Conservation (phyloP, 2,113 vertebrate genomes). For the Morphnarchus princeps region DNA sequence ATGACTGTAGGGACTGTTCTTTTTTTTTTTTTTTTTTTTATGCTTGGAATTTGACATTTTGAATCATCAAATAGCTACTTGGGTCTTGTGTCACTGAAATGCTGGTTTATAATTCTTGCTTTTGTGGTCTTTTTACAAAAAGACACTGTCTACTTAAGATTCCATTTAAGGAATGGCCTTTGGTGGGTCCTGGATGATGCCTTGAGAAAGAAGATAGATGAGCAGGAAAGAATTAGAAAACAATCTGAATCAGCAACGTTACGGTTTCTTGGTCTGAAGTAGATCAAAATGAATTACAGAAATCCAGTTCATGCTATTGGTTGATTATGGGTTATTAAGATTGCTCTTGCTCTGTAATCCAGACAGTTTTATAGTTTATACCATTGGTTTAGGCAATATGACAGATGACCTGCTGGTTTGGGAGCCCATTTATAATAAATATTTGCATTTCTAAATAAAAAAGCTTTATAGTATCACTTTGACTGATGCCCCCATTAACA, state of each 20-base stretch:
- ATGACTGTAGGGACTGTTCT: rapidly evolving
- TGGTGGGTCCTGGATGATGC: rapidly evolving
- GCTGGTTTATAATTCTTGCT: background rate
- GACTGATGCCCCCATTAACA: background rate
- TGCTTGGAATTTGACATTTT: background rate
- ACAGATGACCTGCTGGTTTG: background rate
- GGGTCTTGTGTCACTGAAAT: background rate
- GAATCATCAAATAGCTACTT: background rate
- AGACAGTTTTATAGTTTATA: background rate
- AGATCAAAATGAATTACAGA: background rate
- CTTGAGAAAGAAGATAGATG: background rate
- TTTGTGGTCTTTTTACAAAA: background rate
- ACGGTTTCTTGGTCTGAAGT: background rate
- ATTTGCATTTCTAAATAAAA: background rate
- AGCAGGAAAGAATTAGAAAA: background rate
- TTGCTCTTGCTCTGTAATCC: background rate
- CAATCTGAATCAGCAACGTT: background rate
- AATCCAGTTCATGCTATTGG: background rate
- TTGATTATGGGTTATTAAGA: background rate
- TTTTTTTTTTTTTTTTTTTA: background rate
- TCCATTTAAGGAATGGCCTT: background rate
- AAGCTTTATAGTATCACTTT: background rate
- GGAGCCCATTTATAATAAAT: background rate
- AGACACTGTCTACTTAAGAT: background rate
- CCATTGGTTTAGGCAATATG: background rate